Conservation (phyloP, 2,888 invertebrate genomes). For the Eucera pruinosa region DNA sequence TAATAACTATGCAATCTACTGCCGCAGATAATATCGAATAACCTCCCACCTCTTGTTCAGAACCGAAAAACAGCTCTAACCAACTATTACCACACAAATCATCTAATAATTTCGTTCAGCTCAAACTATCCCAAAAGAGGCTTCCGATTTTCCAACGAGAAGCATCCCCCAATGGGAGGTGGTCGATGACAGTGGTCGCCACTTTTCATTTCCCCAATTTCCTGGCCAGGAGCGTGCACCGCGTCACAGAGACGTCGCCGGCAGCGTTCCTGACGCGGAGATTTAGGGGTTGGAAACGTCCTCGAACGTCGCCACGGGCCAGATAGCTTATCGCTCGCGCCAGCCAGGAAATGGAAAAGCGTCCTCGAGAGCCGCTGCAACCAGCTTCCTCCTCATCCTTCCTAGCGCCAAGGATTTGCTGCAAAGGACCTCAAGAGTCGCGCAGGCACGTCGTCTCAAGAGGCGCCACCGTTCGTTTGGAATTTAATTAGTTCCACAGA, state of each 20-base stretch:
- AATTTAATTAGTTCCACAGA: slow-evolving; percentile 55
- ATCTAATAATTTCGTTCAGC: too few species aligned
- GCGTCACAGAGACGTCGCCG: slow-evolving; percentile 25
- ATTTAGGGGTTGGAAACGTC: slow-evolving; percentile 28
- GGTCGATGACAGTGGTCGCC: slow-evolving; percentile 13
- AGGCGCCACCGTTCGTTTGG: slow-evolving; percentile 39
- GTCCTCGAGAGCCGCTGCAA: slow-evolving; percentile 27
- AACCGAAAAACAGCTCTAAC: too few species aligned
- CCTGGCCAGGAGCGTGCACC: slow-evolving; percentile 16
- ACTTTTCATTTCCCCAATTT: slow-evolving; percentile 50
- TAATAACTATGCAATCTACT: too few species aligned
- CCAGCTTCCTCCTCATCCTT: not conserved
- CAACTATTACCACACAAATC: too few species aligned
- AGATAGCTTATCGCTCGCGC: slow-evolving; percentile 33
- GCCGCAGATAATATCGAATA: too few species aligned
- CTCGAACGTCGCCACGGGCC: slow-evolving; percentile 23
- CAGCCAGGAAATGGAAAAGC: slow-evolving; percentile 46
- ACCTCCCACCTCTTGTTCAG: too few species aligned
- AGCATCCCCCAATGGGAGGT: too few species aligned
- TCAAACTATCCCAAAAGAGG: too few species aligned
- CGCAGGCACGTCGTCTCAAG: slow-evolving; percentile 29
- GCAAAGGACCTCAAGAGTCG: slow-evolving; percentile 2
- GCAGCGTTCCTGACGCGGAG: slow-evolving; percentile 14
- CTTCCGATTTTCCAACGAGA: too few species aligned
- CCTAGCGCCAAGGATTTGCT: too few species aligned